Conservation (phyloP, 2,888 invertebrate species). For the Dicyrtoma fusca region DNA sequence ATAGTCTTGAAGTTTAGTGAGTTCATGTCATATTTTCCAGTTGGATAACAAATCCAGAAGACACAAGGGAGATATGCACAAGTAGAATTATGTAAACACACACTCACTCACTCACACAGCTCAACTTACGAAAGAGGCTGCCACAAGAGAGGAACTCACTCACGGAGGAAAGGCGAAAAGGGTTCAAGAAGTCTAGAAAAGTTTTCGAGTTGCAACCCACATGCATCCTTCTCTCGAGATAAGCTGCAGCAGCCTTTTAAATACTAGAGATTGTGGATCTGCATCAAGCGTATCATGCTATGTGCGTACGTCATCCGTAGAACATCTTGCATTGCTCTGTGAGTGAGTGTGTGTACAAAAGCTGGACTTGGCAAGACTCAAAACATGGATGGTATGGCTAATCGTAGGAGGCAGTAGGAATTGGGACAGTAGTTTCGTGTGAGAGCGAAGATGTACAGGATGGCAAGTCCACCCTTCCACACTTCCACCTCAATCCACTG, state of each 20-base stretch:
- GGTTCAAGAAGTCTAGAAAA: slow-evolving; percentile 13
- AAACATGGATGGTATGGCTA: too few species aligned
- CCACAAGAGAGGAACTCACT: not conserved
- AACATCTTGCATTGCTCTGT: too few species aligned
- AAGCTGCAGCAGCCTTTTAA: too few species aligned
- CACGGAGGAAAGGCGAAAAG: slow-evolving; percentile 1
- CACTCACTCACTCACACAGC: too few species aligned
- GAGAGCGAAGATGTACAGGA: not conserved
- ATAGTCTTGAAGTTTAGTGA: slow-evolving; percentile 10
- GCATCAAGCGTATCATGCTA: too few species aligned
- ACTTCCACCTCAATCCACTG: too few species aligned
- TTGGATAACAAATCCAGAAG: slow-evolving; percentile 36
- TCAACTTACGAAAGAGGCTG: not conserved
- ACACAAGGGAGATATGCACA: slow-evolving; percentile 8
- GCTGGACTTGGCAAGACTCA: too few species aligned
- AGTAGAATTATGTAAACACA: not conserved
- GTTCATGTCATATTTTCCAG: slow-evolving; percentile 37
- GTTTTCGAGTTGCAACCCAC: slow-evolving; percentile 22
- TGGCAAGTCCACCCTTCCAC: too few species aligned
- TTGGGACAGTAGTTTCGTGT: not conserved
- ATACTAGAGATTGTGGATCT: not conserved
- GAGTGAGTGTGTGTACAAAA: too few species aligned
- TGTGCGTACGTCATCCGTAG: too few species aligned
- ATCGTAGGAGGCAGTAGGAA: not conserved
- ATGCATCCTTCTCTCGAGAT: slow-evolving; percentile 11